A percentile compares a stretch with the other conserved stretches of the same genome.
Evolutionary conservation across 2,888 invertebrate genomes (phyloP).

Genomic region (Ditula angustiorana): DNA sequence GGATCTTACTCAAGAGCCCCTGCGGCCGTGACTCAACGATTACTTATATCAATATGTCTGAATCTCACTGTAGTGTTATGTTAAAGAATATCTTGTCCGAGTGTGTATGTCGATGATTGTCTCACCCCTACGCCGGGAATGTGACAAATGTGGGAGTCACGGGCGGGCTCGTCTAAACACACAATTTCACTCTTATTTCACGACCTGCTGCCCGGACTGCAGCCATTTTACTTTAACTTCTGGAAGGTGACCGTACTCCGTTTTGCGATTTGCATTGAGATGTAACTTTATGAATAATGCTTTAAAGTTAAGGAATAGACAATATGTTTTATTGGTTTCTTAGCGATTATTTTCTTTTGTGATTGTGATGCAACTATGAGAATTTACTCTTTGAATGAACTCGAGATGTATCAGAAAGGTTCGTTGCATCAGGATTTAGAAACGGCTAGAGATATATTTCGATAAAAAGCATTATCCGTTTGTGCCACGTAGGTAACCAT

Average conservation of each 20-base stretch:
- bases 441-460: too few relatives aligned
- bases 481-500: too few relatives aligned
- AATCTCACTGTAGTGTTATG: too few relatives aligned
- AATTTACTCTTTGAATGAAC: too few relatives aligned
- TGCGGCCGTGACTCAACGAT: too few relatives aligned
- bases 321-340: not conserved
- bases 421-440: too few relatives aligned
- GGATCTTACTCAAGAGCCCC: too few relatives aligned
- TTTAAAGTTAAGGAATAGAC: not conserved
- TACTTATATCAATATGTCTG: too few relatives aligned
- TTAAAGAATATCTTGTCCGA: conserved; percentile 6
- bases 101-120: conserved; percentile 53
- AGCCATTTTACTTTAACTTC: conserved; percentile 48
- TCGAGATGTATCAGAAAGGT: too few relatives aligned
- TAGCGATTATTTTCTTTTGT: not conserved
- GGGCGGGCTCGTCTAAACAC: conserved; percentile 70
- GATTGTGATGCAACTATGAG: too few relatives aligned
- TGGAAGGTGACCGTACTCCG: not conserved
- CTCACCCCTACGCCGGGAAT: conserved; percentile 48
- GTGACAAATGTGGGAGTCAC: conserved; percentile 75
- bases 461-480: too few relatives aligned
- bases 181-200: conserved; percentile 81
- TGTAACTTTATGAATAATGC: not conserved
- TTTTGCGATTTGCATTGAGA: not conserved
- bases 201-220: conserved; percentile 64